Base-by-base conservation (phyloP, 2,113 vertebrate species). In the Noturus placidus region DNA sequence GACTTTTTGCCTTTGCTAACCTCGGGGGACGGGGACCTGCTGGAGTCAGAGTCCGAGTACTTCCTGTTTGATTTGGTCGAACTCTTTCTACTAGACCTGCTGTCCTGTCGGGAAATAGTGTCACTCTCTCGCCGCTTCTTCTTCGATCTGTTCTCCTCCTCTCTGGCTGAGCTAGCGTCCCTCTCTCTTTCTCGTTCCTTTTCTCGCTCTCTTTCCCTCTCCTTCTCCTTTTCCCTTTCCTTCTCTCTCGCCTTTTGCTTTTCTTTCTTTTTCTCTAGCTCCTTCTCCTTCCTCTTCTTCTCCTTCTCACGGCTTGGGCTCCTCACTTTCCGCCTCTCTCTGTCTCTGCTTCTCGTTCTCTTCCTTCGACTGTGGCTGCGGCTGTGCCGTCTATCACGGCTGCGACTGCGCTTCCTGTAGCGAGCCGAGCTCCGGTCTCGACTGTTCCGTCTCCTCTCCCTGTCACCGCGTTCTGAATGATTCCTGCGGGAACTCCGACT, bases 1-100 rank as follows among this genome's bases (percentile, higher is more conserved):
- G 97, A 96, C 95, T 99, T 99, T 94, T 98, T 99, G 94, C 98
- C 98, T 94, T 97, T 99, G 95, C 97, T 98, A 97, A 97, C 95
- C 92, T 97, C 97, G 87, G 96, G 97, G 27, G 96, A 95, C 76
- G 96, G 97, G 90, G 98, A 99, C 92, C 97, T 98, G 96, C 98
- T 99, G 90, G 98, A 98, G 87, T 99, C 97, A 0, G 98, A 98
- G 92, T 97, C 97, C 33, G 97, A 99, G 89, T 91, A 95, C 89
- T 95, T 98, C 94, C 95, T 98, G 94, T 96, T 97, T 91, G 96
- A 94, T 95, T 97, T 99, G 94, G 95, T 94, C 90, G 93, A 95
- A 92, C 95, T 93, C 93, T 96, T 99, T 93, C 96, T 96, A 90
- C 93, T 94, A 82, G 89, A 77, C 91, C 93, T 99, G 94, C 96